These are phyloP conservation scores for Cybosia mesomella DNA, from an alignment of 2,888 invertebrate species.

Conservation along the genomic window DNA sequence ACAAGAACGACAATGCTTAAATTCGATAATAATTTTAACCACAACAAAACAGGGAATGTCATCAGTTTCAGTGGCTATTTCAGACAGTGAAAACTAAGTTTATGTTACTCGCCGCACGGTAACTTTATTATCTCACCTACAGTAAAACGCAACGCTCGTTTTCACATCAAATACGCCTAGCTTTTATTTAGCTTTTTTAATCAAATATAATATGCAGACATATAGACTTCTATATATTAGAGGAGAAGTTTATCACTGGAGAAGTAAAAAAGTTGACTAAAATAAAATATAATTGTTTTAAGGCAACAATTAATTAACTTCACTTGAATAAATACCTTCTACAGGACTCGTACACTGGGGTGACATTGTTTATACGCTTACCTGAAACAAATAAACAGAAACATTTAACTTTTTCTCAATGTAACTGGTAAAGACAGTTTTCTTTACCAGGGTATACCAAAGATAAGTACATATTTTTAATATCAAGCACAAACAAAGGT, in stretches of 20 bases:
- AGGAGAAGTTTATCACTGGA: neutral
- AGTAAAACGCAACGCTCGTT: slow-evolving; percentile 35
- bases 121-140: slow-evolving; percentile 58
- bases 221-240: neutral
- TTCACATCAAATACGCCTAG: slow-evolving; percentile 25
- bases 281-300: neutral
- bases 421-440: no score
- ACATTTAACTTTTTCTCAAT: slow-evolving; percentile 38
- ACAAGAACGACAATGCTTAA: neutral
- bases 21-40: slow-evolving; percentile 27
- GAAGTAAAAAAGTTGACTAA: slow-evolving; percentile 1
- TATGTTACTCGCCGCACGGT: slow-evolving; percentile 47
- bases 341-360: slow-evolving; percentile 34
- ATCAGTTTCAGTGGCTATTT: slow-evolving; percentile 62
- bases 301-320: neutral
- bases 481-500: neutral
- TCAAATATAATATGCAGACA: slow-evolving; percentile 16
- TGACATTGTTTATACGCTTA: slow-evolving; percentile 58
- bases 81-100: slow-evolving; percentile 47
- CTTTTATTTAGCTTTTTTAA: slow-evolving; percentile 27
- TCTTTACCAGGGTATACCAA: neutral
- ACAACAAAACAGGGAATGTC: slow-evolving; percentile 42
- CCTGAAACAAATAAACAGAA: slow-evolving; percentile 62
- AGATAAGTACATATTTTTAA: neutral
- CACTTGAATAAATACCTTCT: slow-evolving; percentile 50